Evolutionary conservation across 2,797 vertebrate species (phyloP), one percentile per base, ranked within the genome.

Genomic region (Podargus strigoides): DNA sequence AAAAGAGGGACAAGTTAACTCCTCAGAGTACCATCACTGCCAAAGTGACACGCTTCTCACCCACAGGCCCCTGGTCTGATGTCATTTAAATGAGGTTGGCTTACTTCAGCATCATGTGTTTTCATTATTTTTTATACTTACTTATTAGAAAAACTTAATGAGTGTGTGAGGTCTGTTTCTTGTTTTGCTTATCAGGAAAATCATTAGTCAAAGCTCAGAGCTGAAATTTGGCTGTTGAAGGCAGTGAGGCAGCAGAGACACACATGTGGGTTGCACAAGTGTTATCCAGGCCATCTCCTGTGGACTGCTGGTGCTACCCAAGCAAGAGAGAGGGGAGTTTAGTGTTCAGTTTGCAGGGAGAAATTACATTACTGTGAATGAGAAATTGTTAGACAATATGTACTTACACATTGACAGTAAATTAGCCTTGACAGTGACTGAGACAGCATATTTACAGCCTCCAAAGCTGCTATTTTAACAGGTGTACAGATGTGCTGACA

Each of bases 261-360:
- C 22, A 14, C 0, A 3, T 14, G 21, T 0, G 1, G 17, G 13
- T 88, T 8, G 2, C 56, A 59, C 0, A 1, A 75, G 30, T 16
- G 1, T 70, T 59, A 58, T 5, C 9, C 52, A 63, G 64, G 27
- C 60, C n/a, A 23, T 6, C 28, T 70, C 49, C 32, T 60, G 62
- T 27, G 32, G 24, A 9, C 13, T 75, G 55, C 62, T 62, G 49
- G 30, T 86, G 62, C 44, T 72, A n/a, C 37, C 44, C 15, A 12
- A 0, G 4, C 4, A 70, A 32, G 37, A 56, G 59, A 72, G 49
- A 67, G 53, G 9, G 34, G 9, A 52, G 10, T 37, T 64, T 55
- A 28, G 28, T 16, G 23, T 74, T 74, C 24, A 60, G 37, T 28
- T 37, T 60, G 10, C 27, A 53, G 52, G 34, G 56, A 34, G 11